Base-by-base conservation (phyloP, 1,140 invertebrate genomes). In the Zaprionus ornatus region DNA sequence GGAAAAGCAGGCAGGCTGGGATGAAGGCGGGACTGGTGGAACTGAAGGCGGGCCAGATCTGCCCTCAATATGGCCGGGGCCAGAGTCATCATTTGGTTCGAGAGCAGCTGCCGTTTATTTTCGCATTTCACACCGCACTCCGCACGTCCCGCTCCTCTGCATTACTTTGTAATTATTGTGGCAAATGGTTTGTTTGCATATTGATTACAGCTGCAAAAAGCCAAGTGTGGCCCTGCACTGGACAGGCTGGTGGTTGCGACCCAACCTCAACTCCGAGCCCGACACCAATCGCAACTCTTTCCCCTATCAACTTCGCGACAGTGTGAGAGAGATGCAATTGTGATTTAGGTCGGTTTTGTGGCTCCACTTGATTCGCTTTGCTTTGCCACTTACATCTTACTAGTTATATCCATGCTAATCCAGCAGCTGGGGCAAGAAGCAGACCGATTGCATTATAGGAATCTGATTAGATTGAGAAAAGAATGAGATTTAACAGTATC, bases 111-210 rank as follows among this genome's bases (percentile, higher is more conserved):
- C 66, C 84, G 84, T 87, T 88, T 87, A 88, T 88, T 87, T 87
- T 87, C 80, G 71, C 80, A 82, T 87, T 87, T 87, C 70, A 61
- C 77, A 67, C 48, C 76, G 77, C 67, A 60, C 70, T 64, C 77
- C 71, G 81, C 81, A 69, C 35, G 35, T 37, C 35, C 35, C 13
- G 40, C 40, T 17, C 7, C 40, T 9, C 74, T 80, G 84, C 84
- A 87, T 87, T 87, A 87, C 84, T 87, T 87, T 87, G 84, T 88
- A 87, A 87, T 87, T 87, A 87, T 87, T 87, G 79, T 85, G 80
- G 79, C 84, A 87, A 87, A 87, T 87, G 84, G 84, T 88, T 87
- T 87, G 84, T 87, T 87, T 87, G 84, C 84, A 87, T 87, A 87
- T 87, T 87, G 84, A 88, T 87, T 87, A 87, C 84, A 87, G 84